A percentile compares a stretch with the other conserved stretches of the same genome.
These are phyloP conservation scores for Callorhinus ursinus DNA, from an alignment of 2,113 vertebrate genomes.

Conservation along the genomic window DNA sequence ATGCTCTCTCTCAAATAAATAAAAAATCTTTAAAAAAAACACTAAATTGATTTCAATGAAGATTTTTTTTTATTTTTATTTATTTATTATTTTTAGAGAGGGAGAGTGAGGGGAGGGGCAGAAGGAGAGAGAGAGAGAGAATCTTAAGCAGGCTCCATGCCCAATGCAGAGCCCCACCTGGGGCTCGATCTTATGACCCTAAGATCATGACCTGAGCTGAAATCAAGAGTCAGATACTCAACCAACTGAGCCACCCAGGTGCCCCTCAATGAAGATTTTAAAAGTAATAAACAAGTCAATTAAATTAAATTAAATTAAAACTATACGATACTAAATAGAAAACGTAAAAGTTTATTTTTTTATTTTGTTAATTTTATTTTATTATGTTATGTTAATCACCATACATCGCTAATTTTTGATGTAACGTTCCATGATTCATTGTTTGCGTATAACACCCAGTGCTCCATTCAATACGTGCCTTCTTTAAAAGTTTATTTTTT, in stretches of 20 bases:
- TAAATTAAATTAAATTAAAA: constrained; percentile 9
- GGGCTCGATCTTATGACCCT: neutral
- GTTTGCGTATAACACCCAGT: too few relatives aligned
- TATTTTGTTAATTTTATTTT: too few relatives aligned
- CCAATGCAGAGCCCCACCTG: neutral
- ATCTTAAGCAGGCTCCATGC: neutral
- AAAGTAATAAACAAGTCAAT: neutral
- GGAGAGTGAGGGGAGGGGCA: neutral
- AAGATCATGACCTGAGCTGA: neutral
- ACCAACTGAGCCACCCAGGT: neutral
- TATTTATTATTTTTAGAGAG: neutral
- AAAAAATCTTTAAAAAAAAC: neutral
- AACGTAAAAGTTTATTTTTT: neutral
- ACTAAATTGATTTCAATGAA: neutral
- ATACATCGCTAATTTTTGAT: too few relatives aligned
- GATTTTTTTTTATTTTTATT: neutral
- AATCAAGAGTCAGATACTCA: neutral
- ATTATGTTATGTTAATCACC: too few relatives aligned
- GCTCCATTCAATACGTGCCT: too few relatives aligned
- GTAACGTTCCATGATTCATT: too few relatives aligned
- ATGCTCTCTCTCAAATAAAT: too few relatives aligned
- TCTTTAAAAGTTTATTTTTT: too few relatives aligned
- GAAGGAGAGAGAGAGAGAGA: neutral
- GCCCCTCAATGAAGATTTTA: neutral
- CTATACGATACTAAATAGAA: neutral